Base-by-base conservation (phyloP, 2,113 vertebrate genomes). In the Laticauda laticaudata region DNA sequence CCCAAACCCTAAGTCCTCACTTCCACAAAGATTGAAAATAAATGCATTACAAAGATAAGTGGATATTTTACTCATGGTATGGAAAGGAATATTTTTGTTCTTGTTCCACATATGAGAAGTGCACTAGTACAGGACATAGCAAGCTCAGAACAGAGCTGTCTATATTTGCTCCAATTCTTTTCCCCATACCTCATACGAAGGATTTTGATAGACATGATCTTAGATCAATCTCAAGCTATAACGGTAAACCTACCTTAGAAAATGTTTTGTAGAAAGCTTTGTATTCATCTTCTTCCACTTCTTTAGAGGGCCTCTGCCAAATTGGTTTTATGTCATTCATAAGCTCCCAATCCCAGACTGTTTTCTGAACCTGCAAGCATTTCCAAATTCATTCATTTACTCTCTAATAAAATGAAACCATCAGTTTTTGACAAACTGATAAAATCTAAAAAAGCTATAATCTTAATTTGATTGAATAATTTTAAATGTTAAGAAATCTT, bases 321-420 rank as follows among this genome's bases (percentile, higher is more conserved):
- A 99, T 99, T 8, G 99, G 99, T 97, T 99, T 99, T 95, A 99
- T 99, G 87, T 99, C 99, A 95, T 99, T 99, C 99, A 99, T 99
- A 88, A 99, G 98, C 93, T 99, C 99, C 99, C 99, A 99, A 64
- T 99, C 99, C 99, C 99, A 99, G 91, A 99, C 99, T 3, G 99
- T 99, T 97, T 99, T 99, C 96, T 99, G 99, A 94, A 99, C 99
- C 99, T 99, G 93, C 3, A 93, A 64, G 94, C 2, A 95, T 90
- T 90, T 64, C 21, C 81, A 45, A 14, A n/a, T 53, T 89, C 4
- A 92, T 87, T 87, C 14, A 48, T 89, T 55, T 48, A 18, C 23
- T n/a, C 39, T 11, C 21, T 57, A n/a, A n/a, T 55, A 88, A 29
- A n/a, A 69, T 15, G 5, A 69, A 69, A 69, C 24, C 15, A 48